phyloP scores from a whole-genome alignment of 2,113 vertebrate genomes.

The Rhodinocichla rosea region DNA sequence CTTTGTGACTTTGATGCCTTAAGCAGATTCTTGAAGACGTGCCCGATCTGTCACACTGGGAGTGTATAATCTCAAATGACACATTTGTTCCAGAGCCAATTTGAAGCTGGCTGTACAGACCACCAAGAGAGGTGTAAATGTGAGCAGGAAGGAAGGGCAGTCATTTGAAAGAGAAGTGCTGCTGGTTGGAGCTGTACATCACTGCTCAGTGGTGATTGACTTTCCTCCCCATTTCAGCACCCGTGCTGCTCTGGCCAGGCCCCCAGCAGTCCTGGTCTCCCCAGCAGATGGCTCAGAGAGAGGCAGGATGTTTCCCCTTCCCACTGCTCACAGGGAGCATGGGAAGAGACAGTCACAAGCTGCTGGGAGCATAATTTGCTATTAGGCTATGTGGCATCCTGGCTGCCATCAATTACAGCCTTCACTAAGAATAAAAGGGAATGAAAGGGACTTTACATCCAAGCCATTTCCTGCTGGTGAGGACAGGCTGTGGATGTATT shows the following conservation, averaged over 20 bases:
- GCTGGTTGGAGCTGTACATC: neutral
- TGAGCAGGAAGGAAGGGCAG: neutral
- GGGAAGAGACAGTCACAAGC: neutral
- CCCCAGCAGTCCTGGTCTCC: neutral
- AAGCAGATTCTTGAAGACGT: slow-evolving; percentile 2
- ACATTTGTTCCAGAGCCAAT: neutral
- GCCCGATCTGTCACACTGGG: rapidly evolving
- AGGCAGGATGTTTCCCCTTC: neutral
- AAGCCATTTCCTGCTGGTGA: neutral
- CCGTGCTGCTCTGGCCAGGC: neutral
- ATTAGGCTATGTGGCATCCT: neutral
- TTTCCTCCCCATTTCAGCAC: neutral
- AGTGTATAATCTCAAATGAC: neutral
- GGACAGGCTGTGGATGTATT: neutral
- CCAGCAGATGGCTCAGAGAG: rapidly evolving
- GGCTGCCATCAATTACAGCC: neutral
- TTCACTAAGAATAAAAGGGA: neutral
- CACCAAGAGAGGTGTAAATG: neutral
- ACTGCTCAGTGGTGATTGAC: neutral
- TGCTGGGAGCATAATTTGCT: neutral
- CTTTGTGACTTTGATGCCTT: neutral
- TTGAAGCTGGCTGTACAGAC: neutral
- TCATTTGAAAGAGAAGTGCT: neutral
- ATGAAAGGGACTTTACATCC: neutral
- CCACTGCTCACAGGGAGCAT: rapidly evolving